Evolutionary conservation across 2,113 vertebrate species (phyloP).

Genomic region (Galeopterus variegatus): DNA sequence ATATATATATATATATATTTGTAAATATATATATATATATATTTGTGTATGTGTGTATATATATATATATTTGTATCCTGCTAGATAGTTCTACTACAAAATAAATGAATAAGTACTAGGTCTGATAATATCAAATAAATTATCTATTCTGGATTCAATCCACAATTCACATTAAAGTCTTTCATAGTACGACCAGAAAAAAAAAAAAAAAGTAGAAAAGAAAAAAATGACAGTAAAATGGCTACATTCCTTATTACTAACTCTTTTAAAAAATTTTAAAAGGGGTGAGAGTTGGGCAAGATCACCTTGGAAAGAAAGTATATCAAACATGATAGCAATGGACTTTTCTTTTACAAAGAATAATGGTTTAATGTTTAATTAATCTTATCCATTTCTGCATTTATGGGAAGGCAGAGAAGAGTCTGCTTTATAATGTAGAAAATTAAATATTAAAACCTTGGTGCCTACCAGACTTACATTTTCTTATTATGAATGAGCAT

Average conservation of each 20-base stretch:
- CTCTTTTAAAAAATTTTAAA: slow-evolving; percentile 77
- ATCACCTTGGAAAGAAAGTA: slow-evolving; percentile 88
- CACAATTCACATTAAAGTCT: slow-evolving; percentile 79
- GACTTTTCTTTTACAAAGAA: slow-evolving; percentile 88
- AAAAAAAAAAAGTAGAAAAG: slow-evolving; percentile 54
- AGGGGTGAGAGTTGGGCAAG: slow-evolving; percentile 72
- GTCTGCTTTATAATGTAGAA: slow-evolving; percentile 91
- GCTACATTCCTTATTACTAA: slow-evolving; percentile 76
- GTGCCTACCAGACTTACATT: slow-evolving; percentile 91
- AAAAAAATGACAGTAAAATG: slow-evolving; percentile 68
- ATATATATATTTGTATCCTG: slow-evolving; percentile 26
- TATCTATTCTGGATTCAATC: slow-evolving; percentile 80
- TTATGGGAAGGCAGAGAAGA: slow-evolving; percentile 88
- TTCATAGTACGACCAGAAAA: slow-evolving; percentile 70
- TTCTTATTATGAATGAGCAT: slow-evolving; percentile 89
- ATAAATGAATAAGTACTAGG: slow-evolving; percentile 80
- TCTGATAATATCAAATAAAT: slow-evolving; percentile 79
- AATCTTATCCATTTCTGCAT: slow-evolving; percentile 91
- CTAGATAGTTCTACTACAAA: slow-evolving; percentile 78
- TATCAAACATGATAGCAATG: slow-evolving; percentile 85
- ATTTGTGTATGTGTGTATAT: background rate
- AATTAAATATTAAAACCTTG: slow-evolving; percentile 92
- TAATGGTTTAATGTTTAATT: slow-evolving; percentile 92
- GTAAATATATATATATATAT: slow-evolving; percentile 35
- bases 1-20: background rate